A percentile compares a stretch with the other conserved stretches of the same genome.
phyloP scores from a whole-genome alignment of 2,113 vertebrate species.

The Oreochromis spilurus region DNA sequence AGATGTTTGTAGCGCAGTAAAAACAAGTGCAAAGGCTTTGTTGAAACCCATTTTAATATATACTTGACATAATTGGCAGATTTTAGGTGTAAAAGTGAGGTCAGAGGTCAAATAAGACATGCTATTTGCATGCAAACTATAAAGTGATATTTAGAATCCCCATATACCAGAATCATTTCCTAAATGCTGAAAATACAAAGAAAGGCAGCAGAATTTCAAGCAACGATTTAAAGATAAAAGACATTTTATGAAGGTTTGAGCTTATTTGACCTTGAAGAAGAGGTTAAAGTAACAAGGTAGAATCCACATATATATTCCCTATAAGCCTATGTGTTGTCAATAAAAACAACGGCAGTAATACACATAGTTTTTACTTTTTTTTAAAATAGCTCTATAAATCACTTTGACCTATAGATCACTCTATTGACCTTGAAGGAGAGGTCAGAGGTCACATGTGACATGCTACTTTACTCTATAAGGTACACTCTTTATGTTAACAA shows the following conservation, averaged over 20 bases:
- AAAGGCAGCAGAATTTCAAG: not conserved
- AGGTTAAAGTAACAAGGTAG: not conserved
- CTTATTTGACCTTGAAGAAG: not conserved
- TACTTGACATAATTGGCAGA: not conserved
- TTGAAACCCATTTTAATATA: not conserved
- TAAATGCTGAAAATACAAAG: fast-evolving
- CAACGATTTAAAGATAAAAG: fast-evolving
- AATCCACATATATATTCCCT: not conserved
- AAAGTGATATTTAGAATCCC: not conserved
- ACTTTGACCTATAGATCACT: not conserved
- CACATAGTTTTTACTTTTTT: not conserved
- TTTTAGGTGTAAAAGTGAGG: not conserved
- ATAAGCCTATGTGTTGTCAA: not conserved
- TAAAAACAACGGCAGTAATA: not conserved
- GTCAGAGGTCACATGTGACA: not conserved
- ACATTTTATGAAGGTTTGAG: not conserved
- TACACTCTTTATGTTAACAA: not conserved
- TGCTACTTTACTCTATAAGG: not conserved
- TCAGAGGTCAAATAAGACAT: not conserved
- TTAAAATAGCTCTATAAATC: fast-evolving
- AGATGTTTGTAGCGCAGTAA: fast-evolving
- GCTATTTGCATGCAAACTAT: not conserved
- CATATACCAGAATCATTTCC: not conserved
- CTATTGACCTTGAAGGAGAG: not conserved
- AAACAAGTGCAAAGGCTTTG: not conserved